Conservation (phyloP, 2,113 vertebrate species). For the Chaetodon trifascialis region DNA sequence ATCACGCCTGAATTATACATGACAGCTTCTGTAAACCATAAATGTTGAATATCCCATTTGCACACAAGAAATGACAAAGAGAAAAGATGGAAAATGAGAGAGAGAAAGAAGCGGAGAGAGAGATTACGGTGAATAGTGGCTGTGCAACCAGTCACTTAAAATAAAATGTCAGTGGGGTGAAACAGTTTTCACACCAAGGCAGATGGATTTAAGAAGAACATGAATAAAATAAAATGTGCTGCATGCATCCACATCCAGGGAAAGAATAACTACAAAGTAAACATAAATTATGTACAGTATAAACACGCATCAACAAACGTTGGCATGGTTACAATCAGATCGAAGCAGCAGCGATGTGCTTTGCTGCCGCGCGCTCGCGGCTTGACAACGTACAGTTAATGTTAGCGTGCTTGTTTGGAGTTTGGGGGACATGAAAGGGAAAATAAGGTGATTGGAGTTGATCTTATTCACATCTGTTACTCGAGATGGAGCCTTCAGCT, state of each 20-base stretch:
- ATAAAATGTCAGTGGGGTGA: conserved; percentile 44
- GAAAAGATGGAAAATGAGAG: conserved; percentile 22
- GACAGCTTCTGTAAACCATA: conserved; percentile 75
- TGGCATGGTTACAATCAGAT: background rate
- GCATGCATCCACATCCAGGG: background rate
- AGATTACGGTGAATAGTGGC: conserved; percentile 16
- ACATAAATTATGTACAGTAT: conserved; percentile 38
- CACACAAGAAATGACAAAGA: conserved; percentile 41
- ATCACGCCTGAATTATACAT: conserved; percentile 79
- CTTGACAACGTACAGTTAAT: background rate
- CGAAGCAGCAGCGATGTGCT: background rate
- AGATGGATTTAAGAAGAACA: conserved; percentile 41
- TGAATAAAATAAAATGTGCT: conserved; percentile 29
- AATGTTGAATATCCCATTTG: conserved; percentile 71
- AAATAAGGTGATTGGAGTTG: conserved; percentile 48
- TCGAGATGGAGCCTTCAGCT: conserved; percentile 75
- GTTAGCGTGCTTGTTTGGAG: background rate
- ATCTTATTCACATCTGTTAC: conserved; percentile 65
- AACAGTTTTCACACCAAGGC: conserved; percentile 11
- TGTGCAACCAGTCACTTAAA: conserved; percentile 27
- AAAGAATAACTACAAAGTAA: conserved; percentile 15
- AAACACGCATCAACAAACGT: conserved; percentile 29
- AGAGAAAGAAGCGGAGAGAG: background rate
- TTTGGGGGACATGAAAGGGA: background rate
- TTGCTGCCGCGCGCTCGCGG: background rate